Percentiles rank a stretch among this genome's conserved stretches.
phyloP scores from a whole-genome alignment of 1,140 invertebrate species.

The Penaeus vannamei region DNA sequence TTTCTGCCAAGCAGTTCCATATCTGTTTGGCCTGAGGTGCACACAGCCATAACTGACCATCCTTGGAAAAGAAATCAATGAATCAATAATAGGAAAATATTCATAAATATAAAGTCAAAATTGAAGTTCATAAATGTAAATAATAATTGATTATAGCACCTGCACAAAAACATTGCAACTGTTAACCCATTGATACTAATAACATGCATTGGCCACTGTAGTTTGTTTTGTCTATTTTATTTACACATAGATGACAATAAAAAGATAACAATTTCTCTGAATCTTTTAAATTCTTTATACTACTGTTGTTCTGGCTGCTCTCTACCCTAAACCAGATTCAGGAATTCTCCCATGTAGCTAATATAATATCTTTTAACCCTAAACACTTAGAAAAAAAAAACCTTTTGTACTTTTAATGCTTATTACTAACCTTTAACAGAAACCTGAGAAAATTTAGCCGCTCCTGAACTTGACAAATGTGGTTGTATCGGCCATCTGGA shows the following conservation, averaged over 20 bases:
- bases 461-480: constrained; percentile 93
- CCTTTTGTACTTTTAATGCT: background rate
- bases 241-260: too few relatives aligned
- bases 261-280: too few relatives aligned
- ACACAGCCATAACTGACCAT: constrained; percentile 96
- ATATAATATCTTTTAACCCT: background rate
- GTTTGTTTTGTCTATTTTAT: too few relatives aligned
- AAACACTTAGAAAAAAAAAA: too few relatives aligned
- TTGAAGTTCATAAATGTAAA: too few relatives aligned
- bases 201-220: too few relatives aligned
- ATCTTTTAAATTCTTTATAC: too few relatives aligned
- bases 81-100: background rate
- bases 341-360: background rate
- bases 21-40: constrained; percentile 97
- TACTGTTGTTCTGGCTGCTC: too few relatives aligned
- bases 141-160: too few relatives aligned
- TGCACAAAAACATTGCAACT: too few relatives aligned
- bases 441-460: constrained; percentile 94
- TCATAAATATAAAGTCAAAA: too few relatives aligned
- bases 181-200: too few relatives aligned
- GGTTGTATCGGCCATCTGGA: constrained; percentile 92
- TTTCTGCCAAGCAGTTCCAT: constrained; percentile 96
- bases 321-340: background rate
- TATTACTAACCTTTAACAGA: constrained; percentile 79
- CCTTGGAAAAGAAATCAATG: constrained; percentile 76